Evolutionary conservation across 2,888 invertebrate species (phyloP).

Genomic region (Girardia tigrina): DNA sequence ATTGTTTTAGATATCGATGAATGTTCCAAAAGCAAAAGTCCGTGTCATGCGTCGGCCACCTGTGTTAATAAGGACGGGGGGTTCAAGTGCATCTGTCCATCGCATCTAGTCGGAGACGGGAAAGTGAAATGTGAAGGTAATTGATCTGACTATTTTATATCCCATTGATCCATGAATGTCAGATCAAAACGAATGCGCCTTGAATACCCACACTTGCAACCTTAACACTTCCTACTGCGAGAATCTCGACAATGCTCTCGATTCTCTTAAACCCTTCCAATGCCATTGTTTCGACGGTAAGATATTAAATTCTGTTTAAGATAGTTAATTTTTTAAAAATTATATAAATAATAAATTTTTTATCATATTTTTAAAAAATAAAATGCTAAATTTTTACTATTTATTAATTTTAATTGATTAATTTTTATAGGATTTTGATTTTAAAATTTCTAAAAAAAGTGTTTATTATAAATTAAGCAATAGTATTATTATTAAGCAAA

Average conservation of each 20-base stretch:
- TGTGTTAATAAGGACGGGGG: slow-evolving; percentile 27
- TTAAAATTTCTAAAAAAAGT: too few species aligned
- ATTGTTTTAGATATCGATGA: slow-evolving; percentile 33
- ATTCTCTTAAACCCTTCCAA: not conserved
- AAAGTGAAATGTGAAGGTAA: slow-evolving; percentile 21
- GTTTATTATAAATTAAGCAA: too few species aligned
- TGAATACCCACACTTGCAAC: not conserved
- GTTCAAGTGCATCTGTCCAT: slow-evolving; percentile 26
- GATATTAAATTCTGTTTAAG: too few species aligned
- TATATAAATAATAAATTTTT: too few species aligned
- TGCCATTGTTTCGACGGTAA: slow-evolving; percentile 5
- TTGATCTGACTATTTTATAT: not conserved
- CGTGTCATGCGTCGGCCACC: slow-evolving; percentile 23
- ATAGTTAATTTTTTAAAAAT: too few species aligned
- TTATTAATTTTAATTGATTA: too few species aligned
- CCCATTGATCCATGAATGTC: not conserved
- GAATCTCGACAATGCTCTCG: not conserved
- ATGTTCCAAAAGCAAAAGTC: slow-evolving; percentile 12
- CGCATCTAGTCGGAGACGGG: slow-evolving; percentile 25
- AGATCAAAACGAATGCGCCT: slow-evolving; percentile 16
- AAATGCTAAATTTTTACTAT: too few species aligned
- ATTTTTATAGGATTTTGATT: too few species aligned
- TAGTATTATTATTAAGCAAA: too few species aligned
- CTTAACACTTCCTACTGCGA: not conserved
- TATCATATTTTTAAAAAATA: too few species aligned